Percentiles rank a stretch among this genome's conserved stretches.
phyloP scores from a whole-genome alignment of 2,888 invertebrate genomes.

The Actias luna region DNA sequence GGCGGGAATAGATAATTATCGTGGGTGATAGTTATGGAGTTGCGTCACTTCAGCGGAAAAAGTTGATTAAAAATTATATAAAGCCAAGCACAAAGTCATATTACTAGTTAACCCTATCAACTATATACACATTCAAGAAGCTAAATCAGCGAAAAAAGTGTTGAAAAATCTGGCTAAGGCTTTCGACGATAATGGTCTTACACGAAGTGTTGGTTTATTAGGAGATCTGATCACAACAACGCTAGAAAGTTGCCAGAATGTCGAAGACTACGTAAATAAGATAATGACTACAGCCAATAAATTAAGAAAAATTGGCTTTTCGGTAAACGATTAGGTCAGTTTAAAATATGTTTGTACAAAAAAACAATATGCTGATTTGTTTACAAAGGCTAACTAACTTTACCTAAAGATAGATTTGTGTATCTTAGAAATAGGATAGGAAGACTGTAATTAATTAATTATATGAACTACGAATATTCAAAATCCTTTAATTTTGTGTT shows the following conservation, averaged over 20 bases:
- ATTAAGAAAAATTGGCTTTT: constrained; percentile 16
- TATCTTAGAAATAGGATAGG: not conserved
- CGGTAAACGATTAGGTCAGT: not conserved
- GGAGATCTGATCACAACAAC: constrained; percentile 7
- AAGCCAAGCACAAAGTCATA: too few species aligned
- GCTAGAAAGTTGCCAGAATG: not conserved
- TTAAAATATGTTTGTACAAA: constrained; percentile 5
- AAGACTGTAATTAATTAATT: too few species aligned
- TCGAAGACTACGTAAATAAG: constrained; percentile 13
- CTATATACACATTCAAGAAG: constrained; percentile 25
- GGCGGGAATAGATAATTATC: too few species aligned
- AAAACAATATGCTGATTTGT: constrained; percentile 11
- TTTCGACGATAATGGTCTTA: not conserved
- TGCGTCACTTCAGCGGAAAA: too few species aligned
- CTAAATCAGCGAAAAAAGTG: constrained; percentile 2
- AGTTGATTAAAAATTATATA: too few species aligned
- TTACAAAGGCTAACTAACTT: constrained; percentile 12
- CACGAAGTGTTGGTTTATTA: not conserved
- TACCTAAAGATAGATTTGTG: constrained; percentile 4
- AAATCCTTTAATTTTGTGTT: too few species aligned
- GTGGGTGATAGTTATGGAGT: too few species aligned
- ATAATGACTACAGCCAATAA: constrained; percentile 13
- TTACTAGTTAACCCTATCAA: constrained; percentile 23
- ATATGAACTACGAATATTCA: too few species aligned
- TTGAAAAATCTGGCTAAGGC: not conserved